Percentiles rank a stretch among this genome's conserved stretches.
These are phyloP conservation scores for Drosophila mercatorum DNA, from an alignment of 2,888 invertebrate species.

Conservation along the genomic window DNA sequence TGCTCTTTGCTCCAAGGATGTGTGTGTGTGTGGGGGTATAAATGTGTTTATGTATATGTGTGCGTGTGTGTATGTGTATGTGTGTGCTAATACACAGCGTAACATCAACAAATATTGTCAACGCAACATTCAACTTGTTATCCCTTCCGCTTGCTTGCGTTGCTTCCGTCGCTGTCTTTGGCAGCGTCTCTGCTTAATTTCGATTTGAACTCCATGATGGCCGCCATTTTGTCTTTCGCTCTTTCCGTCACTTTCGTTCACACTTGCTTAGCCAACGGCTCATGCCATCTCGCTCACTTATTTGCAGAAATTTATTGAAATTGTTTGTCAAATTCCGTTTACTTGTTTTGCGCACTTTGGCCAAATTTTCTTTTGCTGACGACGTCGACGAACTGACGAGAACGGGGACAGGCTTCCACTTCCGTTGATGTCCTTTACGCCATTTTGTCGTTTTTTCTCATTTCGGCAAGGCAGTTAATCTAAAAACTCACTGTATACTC, in stretches of 20 bases:
- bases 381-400: slow-evolving; percentile 19
- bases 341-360: slow-evolving; percentile 75
- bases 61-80: slow-evolving; percentile 27
- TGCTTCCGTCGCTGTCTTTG: slow-evolving; percentile 43
- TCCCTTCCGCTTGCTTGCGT: slow-evolving; percentile 74
- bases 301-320: slow-evolving; percentile 80
- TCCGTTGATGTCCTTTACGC: slow-evolving; percentile 63
- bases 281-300: slow-evolving; percentile 60
- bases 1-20: slow-evolving; percentile 32
- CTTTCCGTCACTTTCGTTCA: slow-evolving; percentile 25
- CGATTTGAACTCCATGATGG: slow-evolving; percentile 72
- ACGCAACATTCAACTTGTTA: slow-evolving; percentile 77
- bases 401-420: slow-evolving; percentile 61
- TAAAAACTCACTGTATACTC: slow-evolving; percentile 54
- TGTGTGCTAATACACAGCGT: slow-evolving; percentile 53
- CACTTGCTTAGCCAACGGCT: slow-evolving; percentile 14
- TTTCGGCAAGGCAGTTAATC: slow-evolving; percentile 66
- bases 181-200: slow-evolving; percentile 64
- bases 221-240: slow-evolving; percentile 68
- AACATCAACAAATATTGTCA: slow-evolving; percentile 76
- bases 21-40: slow-evolving; percentile 7
- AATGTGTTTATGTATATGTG: not conserved
- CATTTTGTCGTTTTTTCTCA: slow-evolving; percentile 43
- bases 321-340: slow-evolving; percentile 80
- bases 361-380: slow-evolving; percentile 54